Conservation (phyloP, 2,113 vertebrate species). For the Panthera uncia region DNA sequence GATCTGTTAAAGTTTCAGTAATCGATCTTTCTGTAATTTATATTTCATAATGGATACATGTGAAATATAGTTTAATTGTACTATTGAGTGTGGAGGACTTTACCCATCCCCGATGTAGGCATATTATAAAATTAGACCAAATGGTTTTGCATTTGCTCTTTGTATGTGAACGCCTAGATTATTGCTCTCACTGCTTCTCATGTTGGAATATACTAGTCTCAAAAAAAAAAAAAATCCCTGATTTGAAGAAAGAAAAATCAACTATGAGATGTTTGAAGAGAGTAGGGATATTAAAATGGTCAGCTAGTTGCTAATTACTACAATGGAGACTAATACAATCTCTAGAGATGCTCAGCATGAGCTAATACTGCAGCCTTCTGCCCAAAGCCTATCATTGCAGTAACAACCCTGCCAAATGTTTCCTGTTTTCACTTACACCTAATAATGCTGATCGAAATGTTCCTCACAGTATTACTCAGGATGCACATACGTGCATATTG, state of each 20-base stretch:
- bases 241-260: neutral
- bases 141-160: neutral
- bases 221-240: neutral
- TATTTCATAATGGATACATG: neutral
- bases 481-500: accelerated
- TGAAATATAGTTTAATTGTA: neutral
- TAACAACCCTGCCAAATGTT: neutral
- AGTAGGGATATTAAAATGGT: neutral
- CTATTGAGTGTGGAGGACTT: neutral
- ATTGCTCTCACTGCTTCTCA: neutral
- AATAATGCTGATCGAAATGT: neutral
- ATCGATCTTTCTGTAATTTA: neutral
- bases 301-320: neutral
- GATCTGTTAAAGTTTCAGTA: neutral
- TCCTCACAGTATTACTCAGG: neutral
- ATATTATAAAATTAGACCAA: neutral
- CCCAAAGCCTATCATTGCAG: slow-evolving; percentile 76
- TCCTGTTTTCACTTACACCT: neutral
- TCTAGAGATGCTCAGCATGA: slow-evolving; percentile 65
- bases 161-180: neutral
- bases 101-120: neutral
- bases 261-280: neutral
- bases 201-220: neutral
- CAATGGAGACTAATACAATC: neutral
- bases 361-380: slow-evolving; percentile 84